phyloP scores from a whole-genome alignment of 1,140 invertebrate genomes.

The Pseudobourletiella spinata region DNA sequence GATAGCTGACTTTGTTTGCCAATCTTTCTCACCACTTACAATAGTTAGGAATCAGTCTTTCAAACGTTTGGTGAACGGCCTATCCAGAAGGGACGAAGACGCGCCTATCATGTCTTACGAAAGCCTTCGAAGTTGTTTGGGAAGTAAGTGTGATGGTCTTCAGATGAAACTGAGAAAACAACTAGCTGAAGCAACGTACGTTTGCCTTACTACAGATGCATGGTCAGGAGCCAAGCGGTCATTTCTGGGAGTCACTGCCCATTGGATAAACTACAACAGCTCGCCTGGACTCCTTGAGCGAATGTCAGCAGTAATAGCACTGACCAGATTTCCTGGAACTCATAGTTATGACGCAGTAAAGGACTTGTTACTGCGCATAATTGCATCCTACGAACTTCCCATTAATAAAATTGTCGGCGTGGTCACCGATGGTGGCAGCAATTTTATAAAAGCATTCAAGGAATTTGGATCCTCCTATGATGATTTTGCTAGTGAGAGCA shows the following conservation, averaged over 20 bases:
- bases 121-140: too few relatives aligned
- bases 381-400: slow-evolving; percentile 11
- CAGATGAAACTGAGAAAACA: neutral
- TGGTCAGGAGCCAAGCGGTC: neutral
- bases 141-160: too few relatives aligned
- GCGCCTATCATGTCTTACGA: too few relatives aligned
- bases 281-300: too few relatives aligned
- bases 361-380: neutral
- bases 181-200: neutral
- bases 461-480: slow-evolving; percentile 1
- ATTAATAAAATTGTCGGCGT: slow-evolving; percentile 30
- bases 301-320: neutral
- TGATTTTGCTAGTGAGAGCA: neutral
- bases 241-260: neutral
- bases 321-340: neutral
- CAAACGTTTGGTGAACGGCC: too few relatives aligned
- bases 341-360: neutral
- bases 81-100: too few relatives aligned
- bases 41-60: too few relatives aligned
- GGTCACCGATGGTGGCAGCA: slow-evolving; percentile 35
- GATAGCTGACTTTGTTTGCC: too few relatives aligned
- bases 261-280: neutral
- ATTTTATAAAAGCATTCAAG: slow-evolving; percentile 36
- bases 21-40: too few relatives aligned
- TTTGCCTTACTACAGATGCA: neutral